These are phyloP conservation scores for Monodelphis domestica DNA, from an alignment of 2,797 vertebrate species.

Conservation along the genomic window DNA sequence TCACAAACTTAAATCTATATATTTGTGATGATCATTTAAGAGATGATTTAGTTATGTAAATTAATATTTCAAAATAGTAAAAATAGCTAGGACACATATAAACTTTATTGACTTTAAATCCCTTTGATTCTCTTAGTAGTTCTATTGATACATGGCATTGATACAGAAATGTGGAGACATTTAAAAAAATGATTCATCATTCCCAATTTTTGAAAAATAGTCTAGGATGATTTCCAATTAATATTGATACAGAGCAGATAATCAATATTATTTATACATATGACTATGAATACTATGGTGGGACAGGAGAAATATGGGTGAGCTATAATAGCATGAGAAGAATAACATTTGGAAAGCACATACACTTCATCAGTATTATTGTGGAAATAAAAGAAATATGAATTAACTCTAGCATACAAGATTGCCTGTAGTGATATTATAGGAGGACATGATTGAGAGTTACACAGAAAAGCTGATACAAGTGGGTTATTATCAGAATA, in stretches of 20 bases:
- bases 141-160: background rate
- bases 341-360: background rate
- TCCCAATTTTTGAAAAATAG: background rate
- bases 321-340: background rate
- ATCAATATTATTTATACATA: background rate
- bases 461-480: background rate
- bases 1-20: background rate
- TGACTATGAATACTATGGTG: too few species aligned
- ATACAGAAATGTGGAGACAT: background rate
- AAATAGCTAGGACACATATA: background rate
- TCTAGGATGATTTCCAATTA: background rate
- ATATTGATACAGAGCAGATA: background rate
- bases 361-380: background rate
- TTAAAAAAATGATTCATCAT: background rate
- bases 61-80: background rate
- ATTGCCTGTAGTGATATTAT: background rate
- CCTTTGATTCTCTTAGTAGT: background rate
- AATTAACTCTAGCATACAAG: background rate
- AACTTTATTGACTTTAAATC: background rate
- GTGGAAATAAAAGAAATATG: background rate
- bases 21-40: background rate
- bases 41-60: background rate
- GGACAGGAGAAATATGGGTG: background rate
- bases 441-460: background rate
- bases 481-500: background rate